Conservation (phyloP, 1,140 invertebrate species). For the Penaeus vannamei region DNA sequence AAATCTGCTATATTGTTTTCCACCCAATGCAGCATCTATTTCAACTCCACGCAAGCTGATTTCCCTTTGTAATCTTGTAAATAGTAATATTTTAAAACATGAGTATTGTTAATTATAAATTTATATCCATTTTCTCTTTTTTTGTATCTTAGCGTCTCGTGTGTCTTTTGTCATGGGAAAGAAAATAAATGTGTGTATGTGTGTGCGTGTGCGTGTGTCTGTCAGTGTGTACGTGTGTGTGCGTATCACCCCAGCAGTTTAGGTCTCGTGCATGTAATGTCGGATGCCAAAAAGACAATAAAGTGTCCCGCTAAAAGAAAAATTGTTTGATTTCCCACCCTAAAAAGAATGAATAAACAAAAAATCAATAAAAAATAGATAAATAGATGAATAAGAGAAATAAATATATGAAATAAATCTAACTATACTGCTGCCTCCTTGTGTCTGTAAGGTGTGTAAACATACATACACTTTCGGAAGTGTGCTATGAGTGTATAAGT, state of each 20-base stretch:
- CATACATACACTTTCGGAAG: neutral
- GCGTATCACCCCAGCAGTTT: neutral
- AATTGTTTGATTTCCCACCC: neutral
- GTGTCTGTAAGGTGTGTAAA: neutral
- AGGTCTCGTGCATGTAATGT: constrained; percentile 29
- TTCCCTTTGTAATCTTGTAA: no score
- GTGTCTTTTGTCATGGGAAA: constrained; percentile 7
- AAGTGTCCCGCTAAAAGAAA: constrained; percentile 31
- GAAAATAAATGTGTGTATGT: neutral
- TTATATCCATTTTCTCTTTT: no score
- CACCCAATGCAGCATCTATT: no score
- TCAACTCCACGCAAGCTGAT: no score
- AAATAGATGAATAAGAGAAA: neutral
- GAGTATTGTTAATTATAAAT: no score
- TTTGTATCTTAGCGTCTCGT: neutral
- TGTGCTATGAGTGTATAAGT: neutral
- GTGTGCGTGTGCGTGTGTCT: neutral
- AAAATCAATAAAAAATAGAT: neutral
- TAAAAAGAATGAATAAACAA: neutral
- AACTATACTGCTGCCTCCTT: neutral
- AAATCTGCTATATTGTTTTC: no score
- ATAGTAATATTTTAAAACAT: no score
- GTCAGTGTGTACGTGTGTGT: constrained; percentile 20
- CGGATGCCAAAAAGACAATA: constrained; percentile 54
- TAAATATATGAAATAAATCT: neutral